Evolutionary conservation across 2,797 vertebrate species (phyloP), one percentile per base, ranked within the genome.

Genomic region (Sebastes jordani): DNA sequence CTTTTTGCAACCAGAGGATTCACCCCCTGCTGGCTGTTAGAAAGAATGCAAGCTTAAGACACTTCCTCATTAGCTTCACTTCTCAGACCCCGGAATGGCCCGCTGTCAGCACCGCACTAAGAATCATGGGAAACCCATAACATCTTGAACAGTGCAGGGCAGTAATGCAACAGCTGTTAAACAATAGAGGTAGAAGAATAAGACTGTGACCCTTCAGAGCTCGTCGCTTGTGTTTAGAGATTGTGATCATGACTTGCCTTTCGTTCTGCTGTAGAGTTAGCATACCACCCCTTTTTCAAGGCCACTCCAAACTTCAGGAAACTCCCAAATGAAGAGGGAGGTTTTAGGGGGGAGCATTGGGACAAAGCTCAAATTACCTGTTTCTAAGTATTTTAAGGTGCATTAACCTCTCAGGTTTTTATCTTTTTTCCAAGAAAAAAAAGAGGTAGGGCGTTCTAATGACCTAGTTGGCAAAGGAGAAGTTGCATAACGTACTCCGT

Each of bases 401-500:
- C 25, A 55, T 68, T 78, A 66, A 83, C 66, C 55, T 13, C 8
- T 74, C 32, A 2, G 1, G 8, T 29, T 80, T 83, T 70, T 23
- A 60, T 72, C 62, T 74, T 76, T 54, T 46, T 87, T 85, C 74
- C 56, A n/a, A 58, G 67, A 66, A 84, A 80, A 72, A 38, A 38
- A 65, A 66, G 11, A 55, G 20, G 20, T 10, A 46, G 22, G 36
- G 20, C 46, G 79, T 66, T 78, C 59, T 74, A 69, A 1, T 86
- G 84, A 89, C 85, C 90, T 65, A 71, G 58, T 86, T 89, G 71
- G 72, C 29, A n/a, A 69, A 87, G 34, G 23, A 86, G 82, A 88
- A 78, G 80, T 93, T 92, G 74, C 86, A 90, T 90, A 91, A 93
- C 1, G 0, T 18, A 60, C 30, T 70, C n/a, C 76, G 86, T 93